A percentile compares a stretch with the other conserved stretches of the same genome.
Conservation (phyloP, 1,140 invertebrate genomes). For the Hypsibius dujardini region DNA sequence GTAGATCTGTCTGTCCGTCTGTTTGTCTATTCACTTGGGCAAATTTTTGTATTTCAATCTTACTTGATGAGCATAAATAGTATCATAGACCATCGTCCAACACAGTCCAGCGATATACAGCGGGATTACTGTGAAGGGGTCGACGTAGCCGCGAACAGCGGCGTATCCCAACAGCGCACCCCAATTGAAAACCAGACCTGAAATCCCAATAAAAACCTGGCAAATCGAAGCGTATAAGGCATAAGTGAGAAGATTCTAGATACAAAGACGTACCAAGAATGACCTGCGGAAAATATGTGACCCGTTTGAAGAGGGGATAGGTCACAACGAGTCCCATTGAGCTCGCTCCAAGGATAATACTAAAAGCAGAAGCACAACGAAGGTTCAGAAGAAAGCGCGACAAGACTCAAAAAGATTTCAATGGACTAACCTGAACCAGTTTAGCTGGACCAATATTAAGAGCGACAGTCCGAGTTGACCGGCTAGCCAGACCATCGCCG, state of each 20-base stretch:
- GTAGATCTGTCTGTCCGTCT: too few species aligned
- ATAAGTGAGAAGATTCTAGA: too few species aligned
- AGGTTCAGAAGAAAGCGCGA: slow-evolving; percentile 19
- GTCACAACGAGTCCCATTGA: slow-evolving; percentile 63
- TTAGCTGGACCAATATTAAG: slow-evolving; percentile 65
- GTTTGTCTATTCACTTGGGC: too few species aligned
- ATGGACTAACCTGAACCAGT: slow-evolving; percentile 49
- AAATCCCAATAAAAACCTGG: too few species aligned
- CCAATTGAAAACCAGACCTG: slow-evolving; percentile 88
- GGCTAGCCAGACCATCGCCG: slow-evolving; percentile 61
- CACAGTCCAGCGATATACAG: slow-evolving; percentile 68
- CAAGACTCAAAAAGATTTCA: slow-evolving; percentile 4
- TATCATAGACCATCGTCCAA: slow-evolving; percentile 94
- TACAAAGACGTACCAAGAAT: slow-evolving; percentile 50
- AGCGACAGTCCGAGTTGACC: slow-evolving; percentile 62
- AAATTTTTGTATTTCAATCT: too few species aligned
- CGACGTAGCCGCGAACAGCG: slow-evolving; percentile 49
- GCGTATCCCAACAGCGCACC: slow-evolving; percentile 80
- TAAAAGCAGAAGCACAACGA: too few species aligned
- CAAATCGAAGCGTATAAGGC: too few species aligned
- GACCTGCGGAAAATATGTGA: slow-evolving; percentile 83
- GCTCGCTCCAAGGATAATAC: slow-evolving; percentile 59
- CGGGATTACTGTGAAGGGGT: slow-evolving; percentile 56
- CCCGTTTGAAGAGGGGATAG: slow-evolving; percentile 84
- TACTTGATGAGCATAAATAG: slow-evolving; percentile 94